phyloP scores from a whole-genome alignment of 2,113 vertebrate species.

The human (Homo sapiens) region GRCh38 chr6:55225501-55226000 shows the following conservation, averaged over 20 bases:
- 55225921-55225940: not conserved
- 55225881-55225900: not conserved
- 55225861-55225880: not conserved
- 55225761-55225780: not conserved
- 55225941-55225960: not conserved
- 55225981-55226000: not conserved
- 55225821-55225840: not conserved
- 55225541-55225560: not conserved
- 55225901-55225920: not conserved
- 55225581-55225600: not conserved
- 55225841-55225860: not conserved
- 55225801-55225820: not conserved
- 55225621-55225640: not conserved
- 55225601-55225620: not conserved
- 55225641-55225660: not conserved
- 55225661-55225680: not conserved
- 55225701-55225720: not conserved
- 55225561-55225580: not conserved
- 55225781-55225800: not conserved
- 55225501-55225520: not conserved
- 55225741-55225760: not conserved
- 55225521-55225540: not conserved
- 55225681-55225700: not conserved
- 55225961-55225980: not conserved
- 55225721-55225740: not conserved